Conservation (phyloP, 2,113 vertebrate species). For the Heteronetta atricapilla region DNA sequence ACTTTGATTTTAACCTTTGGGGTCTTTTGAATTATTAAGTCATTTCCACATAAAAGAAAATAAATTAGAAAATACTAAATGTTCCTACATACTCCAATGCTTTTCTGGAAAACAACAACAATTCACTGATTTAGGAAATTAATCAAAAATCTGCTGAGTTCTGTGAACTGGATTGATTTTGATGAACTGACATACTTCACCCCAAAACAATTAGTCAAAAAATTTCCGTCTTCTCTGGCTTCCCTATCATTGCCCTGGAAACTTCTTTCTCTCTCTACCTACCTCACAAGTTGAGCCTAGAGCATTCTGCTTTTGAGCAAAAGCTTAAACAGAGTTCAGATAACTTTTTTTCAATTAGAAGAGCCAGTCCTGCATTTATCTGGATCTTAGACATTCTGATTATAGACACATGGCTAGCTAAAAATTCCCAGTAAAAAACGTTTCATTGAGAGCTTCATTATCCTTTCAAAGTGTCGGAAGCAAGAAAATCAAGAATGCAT, state of each 20-base stretch:
- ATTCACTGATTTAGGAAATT: not conserved
- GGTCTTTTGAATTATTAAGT: constrained; percentile 13
- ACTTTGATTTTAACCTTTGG: constrained; percentile 22
- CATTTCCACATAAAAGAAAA: constrained; percentile 20
- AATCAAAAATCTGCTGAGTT: not conserved
- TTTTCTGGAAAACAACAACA: not conserved
- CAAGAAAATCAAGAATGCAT: not conserved
- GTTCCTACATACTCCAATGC: not conserved
- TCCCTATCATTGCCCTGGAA: not conserved
- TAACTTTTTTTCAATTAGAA: not conserved
- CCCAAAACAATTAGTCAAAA: not conserved
- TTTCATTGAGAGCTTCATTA: not conserved
- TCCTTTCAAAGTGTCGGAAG: not conserved
- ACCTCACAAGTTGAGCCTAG: not conserved
- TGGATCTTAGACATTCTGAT: not conserved
- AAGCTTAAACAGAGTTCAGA: not conserved
- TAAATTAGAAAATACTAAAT: not conserved
- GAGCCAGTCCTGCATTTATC: not conserved
- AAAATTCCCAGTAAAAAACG: not conserved
- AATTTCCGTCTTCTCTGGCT: not conserved
- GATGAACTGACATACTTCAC: not conserved
- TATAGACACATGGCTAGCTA: not conserved
- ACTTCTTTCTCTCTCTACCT: not conserved
- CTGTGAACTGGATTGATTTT: not conserved
- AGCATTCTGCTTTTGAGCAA: not conserved